Percentiles rank a stretch among this genome's conserved stretches.
phyloP scores from a whole-genome alignment of 2,113 vertebrate genomes.

The Opisthocomus hoazin region DNA sequence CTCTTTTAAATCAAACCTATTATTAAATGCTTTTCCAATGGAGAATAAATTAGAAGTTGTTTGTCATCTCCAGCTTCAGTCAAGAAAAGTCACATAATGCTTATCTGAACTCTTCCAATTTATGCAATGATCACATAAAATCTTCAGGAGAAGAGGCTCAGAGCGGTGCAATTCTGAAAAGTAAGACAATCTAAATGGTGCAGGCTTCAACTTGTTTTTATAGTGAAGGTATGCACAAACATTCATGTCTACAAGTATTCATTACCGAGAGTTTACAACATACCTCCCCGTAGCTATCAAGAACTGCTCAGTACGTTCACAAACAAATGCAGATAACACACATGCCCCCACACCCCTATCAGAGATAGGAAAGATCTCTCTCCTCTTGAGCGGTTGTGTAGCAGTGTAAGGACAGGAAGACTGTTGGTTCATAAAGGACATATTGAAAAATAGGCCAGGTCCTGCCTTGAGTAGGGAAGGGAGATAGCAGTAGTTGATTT shows the following conservation, averaged over 20 bases:
- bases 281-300: slow-evolving; percentile 53
- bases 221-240: slow-evolving; percentile 65
- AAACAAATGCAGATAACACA: slow-evolving; percentile 52
- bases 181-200: slow-evolving; percentile 35
- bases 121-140: slow-evolving; percentile 3
- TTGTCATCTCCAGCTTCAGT: not conserved
- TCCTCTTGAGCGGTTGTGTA: not conserved
- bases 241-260: slow-evolving; percentile 66
- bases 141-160: not conserved
- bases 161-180: slow-evolving; percentile 54
- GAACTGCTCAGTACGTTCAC: slow-evolving; percentile 45
- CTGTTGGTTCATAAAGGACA: not conserved
- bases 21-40: not conserved
- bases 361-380: not conserved
- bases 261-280: slow-evolving; percentile 64
- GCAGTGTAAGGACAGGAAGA: not conserved
- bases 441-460: not conserved
- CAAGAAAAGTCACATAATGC: not conserved
- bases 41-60: not conserved
- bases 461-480: not conserved
- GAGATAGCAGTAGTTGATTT: not conserved
- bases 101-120: not conserved
- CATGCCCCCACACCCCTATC: not conserved
- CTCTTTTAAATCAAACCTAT: not conserved
- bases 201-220: slow-evolving; percentile 59